Evolutionary conservation across 2,797 vertebrate species (phyloP), one percentile per base, ranked within the genome.

Genomic region (Oceanodroma leucorhoa): DNA sequence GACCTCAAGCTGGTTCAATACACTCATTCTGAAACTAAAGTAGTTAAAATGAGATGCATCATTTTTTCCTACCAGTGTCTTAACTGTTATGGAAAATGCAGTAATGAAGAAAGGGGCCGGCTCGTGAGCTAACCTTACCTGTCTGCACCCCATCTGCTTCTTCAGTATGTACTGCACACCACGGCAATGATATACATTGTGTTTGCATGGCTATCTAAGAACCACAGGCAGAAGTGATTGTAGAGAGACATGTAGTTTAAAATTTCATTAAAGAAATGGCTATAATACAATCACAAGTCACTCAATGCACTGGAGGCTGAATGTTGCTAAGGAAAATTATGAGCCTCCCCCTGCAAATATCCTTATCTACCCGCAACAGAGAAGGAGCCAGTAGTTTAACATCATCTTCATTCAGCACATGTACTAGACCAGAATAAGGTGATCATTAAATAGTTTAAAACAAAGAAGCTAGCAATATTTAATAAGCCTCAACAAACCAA

Each of bases 231-330:
- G 62, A 78, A 96, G 43, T 34, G 87, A 92, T 60, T 91, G 80
- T 78, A 77, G 62, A 88, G 51, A 92, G 48, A 71, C 54, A 79
- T 3, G 50, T 36, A 89, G 93, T 77, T 96, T 92, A 95, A 96
- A 94, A 91, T 88, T 85, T 83, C 92, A 82, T 95, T 95, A 95
- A 91, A 93, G 82, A 70, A 93, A 94, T 26, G 48, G 51, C 73
- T 95, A 46, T 91, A 93, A 96, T 73, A 70, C 58, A 87, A 89
- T 87, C 87, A 89, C 75, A 89, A 95, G 43, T 92, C 62, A 81
- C 78, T 79, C 48, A 26, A 73, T 72, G 83, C 87, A 92, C 88
- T 72, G 38, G 69, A 87, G 58, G 76, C 86, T 87, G 66, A 83
- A 91, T 23, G 72, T 79, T 96, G 90, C 90, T 82, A 87, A 38